A percentile compares a stretch with the other conserved stretches of the same genome.
Conservation (phyloP, 2,113 vertebrate genomes). For the Notothenia coriiceps region DNA sequence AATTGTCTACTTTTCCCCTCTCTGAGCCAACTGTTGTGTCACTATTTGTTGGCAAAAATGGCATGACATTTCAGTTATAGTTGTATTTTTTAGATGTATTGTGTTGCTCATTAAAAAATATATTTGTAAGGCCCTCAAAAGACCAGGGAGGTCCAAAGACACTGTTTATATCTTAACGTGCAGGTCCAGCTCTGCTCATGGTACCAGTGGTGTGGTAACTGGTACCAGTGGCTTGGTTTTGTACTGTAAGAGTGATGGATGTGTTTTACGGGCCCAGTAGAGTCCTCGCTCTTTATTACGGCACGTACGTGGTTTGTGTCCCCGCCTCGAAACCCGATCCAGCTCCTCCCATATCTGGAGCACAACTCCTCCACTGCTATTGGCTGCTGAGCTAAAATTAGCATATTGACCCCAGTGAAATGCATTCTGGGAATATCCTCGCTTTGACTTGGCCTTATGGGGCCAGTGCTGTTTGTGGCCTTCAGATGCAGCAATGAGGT, state of each 20-base stretch:
- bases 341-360: constrained; percentile 64
- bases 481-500: constrained; percentile 58
- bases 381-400: constrained; percentile 82
- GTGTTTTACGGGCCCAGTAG: constrained; percentile 10
- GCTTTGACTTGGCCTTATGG: constrained; percentile 80
- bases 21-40: too few species aligned
- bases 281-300: constrained; percentile 44
- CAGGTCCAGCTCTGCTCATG: neutral
- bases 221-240: neutral
- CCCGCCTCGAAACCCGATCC: constrained; percentile 66
- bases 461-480: constrained; percentile 55
- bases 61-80: too few species aligned
- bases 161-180: too few species aligned
- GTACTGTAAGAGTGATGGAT: constrained; percentile 5
- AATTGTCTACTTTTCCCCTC: too few species aligned
- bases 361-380: constrained; percentile 63
- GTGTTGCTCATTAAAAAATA: too few species aligned
- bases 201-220: neutral
- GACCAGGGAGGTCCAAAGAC: too few species aligned
- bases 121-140: too few species aligned
- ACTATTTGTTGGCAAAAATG: too few species aligned
- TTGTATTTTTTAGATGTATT: too few species aligned
- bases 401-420: constrained; percentile 82
- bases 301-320: constrained; percentile 52
- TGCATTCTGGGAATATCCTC: constrained; percentile 85